phyloP scores from a whole-genome alignment of 2,888 invertebrate genomes.

The Coleophora deauratella region DNA sequence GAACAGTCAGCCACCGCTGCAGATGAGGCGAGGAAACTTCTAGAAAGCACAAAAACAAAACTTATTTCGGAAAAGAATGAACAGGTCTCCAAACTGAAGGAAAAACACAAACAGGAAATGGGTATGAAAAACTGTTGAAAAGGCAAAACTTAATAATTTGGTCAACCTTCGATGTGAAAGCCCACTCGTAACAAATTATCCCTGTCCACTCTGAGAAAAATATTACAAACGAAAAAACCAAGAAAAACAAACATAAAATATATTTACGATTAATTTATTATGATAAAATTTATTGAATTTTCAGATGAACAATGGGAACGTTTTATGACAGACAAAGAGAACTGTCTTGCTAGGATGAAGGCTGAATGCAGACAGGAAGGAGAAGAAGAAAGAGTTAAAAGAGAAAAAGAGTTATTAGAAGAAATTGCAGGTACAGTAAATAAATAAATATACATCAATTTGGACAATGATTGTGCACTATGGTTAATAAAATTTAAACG shows the following conservation, averaged over 20 bases:
- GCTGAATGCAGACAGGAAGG: slow-evolving; percentile 73
- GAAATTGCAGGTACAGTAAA: slow-evolving; percentile 54
- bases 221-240: too few relatives aligned
- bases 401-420: slow-evolving; percentile 59
- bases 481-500: too few relatives aligned
- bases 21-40: slow-evolving; percentile 47
- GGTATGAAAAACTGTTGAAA: too few relatives aligned
- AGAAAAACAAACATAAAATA: too few relatives aligned
- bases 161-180: too few relatives aligned
- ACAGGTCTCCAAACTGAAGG: slow-evolving; percentile 59
- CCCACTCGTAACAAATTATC: too few relatives aligned
- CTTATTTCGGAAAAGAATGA: slow-evolving; percentile 55
- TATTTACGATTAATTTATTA: too few relatives aligned
- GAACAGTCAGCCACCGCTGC: slow-evolving; percentile 50
- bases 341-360: slow-evolving; percentile 74
- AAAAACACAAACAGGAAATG: slow-evolving; percentile 76
- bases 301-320: slow-evolving; percentile 78
- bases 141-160: too few relatives aligned
- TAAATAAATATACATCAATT: too few relatives aligned
- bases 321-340: slow-evolving; percentile 76
- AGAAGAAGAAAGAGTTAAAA: slow-evolving; percentile 60
- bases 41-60: slow-evolving; percentile 48
- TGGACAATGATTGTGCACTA: too few relatives aligned
- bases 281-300: slow-evolving; percentile 16
- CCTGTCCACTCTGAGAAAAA: too few relatives aligned